Evolutionary conservation across 2,113 vertebrate genomes (phyloP), one percentile per base, ranked within the genome.

Genomic region (Atlantisia rogersi): DNA sequence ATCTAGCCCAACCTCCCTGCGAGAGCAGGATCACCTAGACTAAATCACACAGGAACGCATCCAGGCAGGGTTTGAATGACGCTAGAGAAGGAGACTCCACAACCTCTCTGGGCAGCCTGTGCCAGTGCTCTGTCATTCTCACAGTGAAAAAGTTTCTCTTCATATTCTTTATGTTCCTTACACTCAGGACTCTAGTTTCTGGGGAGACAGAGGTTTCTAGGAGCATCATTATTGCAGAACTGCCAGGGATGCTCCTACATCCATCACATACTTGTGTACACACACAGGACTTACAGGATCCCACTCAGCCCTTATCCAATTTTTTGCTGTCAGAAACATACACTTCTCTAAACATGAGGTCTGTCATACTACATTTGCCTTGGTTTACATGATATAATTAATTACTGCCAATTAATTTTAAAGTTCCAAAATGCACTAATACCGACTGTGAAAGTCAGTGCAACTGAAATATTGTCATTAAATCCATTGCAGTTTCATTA

Each of bases 391-490:
- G 22, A 12, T 62, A 13, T 73, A 82, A 88, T 82, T 90, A 76
- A 62, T 86, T 92, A 78, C 39, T 74, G 50, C 67, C 31, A 70
- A 90, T 77, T 95, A 77, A 56, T 81, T 92, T 80, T 60, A 63
- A 74, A 90, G 67, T 55, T 88, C 50, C 74, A 46, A 90, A 92
- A 44, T 0, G 2, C 25, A 11, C n/a, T 76, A 67, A 94, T 71
- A 17, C 85, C 90, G 37, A 81, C 73, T 59, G 52, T 52, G 35
- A 63, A 86, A 95, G 71, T 65, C 84, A 93, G 20, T 59, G 48
- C 18, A 81, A 42, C 56, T 94, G 84, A 80, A 93, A 90, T 82
- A 82, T 75, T 96, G 59, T 77, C 59, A 80, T 77, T 94, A 85
- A 91, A 96, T 73, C 63, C 59, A 67, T 25, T 94, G 37, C 55